Conservation (phyloP, 2,888 invertebrate species). For the Eupithecia vulgata region DNA sequence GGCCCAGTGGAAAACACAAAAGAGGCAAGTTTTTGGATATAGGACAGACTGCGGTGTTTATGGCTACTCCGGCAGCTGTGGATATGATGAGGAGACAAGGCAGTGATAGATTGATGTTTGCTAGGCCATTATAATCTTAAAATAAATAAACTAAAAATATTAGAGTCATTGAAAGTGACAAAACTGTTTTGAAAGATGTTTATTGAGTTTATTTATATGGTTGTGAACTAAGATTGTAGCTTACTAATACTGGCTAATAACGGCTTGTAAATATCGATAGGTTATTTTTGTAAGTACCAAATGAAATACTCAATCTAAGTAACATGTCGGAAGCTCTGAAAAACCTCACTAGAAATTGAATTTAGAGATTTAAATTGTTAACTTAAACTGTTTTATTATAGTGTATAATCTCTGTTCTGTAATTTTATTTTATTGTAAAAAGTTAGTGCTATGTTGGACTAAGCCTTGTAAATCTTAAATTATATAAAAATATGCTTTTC, state of each 20-base stretch:
- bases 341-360: conserved; percentile 36
- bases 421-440: conserved; percentile 38
- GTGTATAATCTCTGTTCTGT: neutral
- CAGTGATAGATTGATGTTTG: conserved; percentile 74
- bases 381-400: neutral
- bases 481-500: conserved; percentile 37
- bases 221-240: neutral
- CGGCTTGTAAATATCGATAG: neutral
- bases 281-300: conserved; percentile 36
- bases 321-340: neutral
- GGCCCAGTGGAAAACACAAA: conserved; percentile 63
- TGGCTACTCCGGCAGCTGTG: conserved; percentile 71
- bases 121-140: conserved; percentile 64
- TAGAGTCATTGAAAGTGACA: conserved; percentile 16
- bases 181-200: conserved; percentile 30
- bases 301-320: conserved; percentile 12
- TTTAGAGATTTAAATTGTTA: conserved; percentile 18
- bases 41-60: conserved; percentile 72
- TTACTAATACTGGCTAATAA: neutral
- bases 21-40: conserved; percentile 74
- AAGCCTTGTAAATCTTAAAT: conserved; percentile 39
- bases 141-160: neutral
- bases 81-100: conserved; percentile 78
- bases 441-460: conserved; percentile 31
- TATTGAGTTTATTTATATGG: conserved; percentile 26